These are phyloP conservation scores for Tenodera sinensis DNA, from an alignment of 2,888 invertebrate species.

Conservation along the genomic window DNA sequence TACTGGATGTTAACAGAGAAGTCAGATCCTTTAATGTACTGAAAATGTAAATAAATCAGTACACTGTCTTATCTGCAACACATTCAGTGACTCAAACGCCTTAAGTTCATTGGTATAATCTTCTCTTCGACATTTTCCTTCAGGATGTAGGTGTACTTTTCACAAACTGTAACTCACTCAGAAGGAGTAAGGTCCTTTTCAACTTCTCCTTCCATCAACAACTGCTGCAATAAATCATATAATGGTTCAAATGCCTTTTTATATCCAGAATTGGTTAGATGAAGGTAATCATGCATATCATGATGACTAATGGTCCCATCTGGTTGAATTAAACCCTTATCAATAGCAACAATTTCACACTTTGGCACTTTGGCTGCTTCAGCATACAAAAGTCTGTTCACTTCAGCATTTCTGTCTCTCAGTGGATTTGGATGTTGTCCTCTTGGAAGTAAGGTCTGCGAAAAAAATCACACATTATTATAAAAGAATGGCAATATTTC, in stretches of 20 bases:
- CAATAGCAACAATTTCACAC: constrained; percentile 74
- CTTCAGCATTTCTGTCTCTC: constrained; percentile 70
- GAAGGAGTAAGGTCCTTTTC: constrained; percentile 47
- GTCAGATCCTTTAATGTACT: neutral
- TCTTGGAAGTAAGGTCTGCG: constrained; percentile 81
- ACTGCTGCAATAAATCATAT: constrained; percentile 72
- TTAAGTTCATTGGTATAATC: neutral
- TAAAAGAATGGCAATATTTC: too few relatives aligned
- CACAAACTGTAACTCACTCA: neutral
- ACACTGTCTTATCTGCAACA: neutral
- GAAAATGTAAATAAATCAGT: neutral
- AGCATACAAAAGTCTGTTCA: constrained; percentile 69
- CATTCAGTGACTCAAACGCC: neutral
- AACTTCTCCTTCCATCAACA: constrained; percentile 65
- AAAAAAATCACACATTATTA: constrained; percentile 6
- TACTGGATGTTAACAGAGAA: neutral
- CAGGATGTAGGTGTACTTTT: neutral
- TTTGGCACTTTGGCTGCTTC: constrained; percentile 58
- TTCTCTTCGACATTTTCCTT: neutral
- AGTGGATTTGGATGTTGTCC: constrained; percentile 81
- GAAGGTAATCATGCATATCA: constrained; percentile 90
- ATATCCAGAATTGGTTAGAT: constrained; percentile 82
- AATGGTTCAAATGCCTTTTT: constrained; percentile 83
- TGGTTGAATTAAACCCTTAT: constrained; percentile 71
- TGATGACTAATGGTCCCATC: constrained; percentile 82